Evolutionary conservation across 53 echinoderm and acorn worm genomes (phyloP).

Genomic region (Arbacia lixula): DNA sequence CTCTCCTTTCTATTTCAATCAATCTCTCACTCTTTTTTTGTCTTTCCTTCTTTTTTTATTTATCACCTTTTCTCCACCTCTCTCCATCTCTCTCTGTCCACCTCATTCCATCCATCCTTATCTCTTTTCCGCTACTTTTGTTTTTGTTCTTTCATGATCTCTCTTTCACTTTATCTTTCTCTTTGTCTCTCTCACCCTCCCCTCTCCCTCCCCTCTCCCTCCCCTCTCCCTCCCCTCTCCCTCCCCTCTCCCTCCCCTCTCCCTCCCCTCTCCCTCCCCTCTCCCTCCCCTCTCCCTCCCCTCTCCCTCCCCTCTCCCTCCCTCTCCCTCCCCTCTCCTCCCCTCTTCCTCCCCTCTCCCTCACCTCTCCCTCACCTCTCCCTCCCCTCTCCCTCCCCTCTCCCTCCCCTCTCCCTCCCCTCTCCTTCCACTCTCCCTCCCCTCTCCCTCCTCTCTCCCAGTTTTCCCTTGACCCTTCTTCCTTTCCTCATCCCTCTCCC

Average conservation of each 20-base stretch:
- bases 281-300: background rate
- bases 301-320: no score
- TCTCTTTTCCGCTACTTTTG: background rate
- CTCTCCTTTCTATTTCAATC: no score
- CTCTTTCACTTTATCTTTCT: background rate
- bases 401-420: background rate
- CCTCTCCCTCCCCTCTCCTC: background rate
- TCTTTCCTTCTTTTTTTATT: background rate
- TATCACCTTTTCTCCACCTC: background rate
- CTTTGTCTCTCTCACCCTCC: background rate
- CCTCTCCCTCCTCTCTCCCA: background rate
- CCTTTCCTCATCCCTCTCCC: background rate
- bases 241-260: background rate
- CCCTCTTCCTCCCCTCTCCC: background rate
- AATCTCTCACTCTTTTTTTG: background rate
- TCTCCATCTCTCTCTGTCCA: no score
- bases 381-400: background rate
- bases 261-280: background rate
- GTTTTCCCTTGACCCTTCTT: no score
- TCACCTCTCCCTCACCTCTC: background rate
- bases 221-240: background rate
- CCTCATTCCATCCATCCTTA: no score
- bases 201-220: background rate
- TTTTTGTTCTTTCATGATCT: background rate
- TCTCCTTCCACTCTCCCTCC: background rate